Base-by-base conservation (phyloP, 2,888 invertebrate species). In the Lycaena phlaeas region DNA sequence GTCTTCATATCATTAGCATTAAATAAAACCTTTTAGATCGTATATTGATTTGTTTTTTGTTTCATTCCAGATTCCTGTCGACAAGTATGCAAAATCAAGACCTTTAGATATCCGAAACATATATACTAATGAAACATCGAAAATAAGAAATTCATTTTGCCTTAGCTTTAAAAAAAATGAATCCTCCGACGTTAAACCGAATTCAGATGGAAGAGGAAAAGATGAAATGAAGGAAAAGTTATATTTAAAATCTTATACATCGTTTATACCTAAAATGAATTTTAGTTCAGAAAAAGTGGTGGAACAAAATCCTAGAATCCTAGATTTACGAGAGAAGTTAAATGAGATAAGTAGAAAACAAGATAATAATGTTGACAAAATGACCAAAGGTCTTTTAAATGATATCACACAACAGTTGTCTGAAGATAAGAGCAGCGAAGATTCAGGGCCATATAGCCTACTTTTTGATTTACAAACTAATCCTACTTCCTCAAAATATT, bases 381-480 rank as follows among this genome's bases (percentile, higher is more conserved):
- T 75, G 55, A 74, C 73, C 2, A 85, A 79, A 59, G 68, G 77
- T 41, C 54, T 81, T 28, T 67, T 82, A 10, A 77, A 82, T 46
- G 78, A 77, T 50, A 72, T 79, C 40, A 77, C 81, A 14, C 82
- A 82, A 51, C 69, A 69, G 41, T 54, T 84, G 38, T 75, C 68
- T 31, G 84, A 84, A 50, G 77, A 79, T 46, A 79, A 77, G 58
- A 73, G 74, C 40, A 68, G 69, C 36, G 77, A 81, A 49, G 78
- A 78, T 45, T 88, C 88, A 12, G 89, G 88, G 41, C 88, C 89
- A 2, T 88, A 87, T 52, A 88, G 88, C 54, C 76, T 88, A 49
- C 67, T 89, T 29, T 87, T 87, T 59, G 87, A 86, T 57, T 62
- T 86, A 36, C 74, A 86, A 53, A 52, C 70, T 11, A 58, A 77